phyloP scores from a whole-genome alignment of 2,113 vertebrate species.

The Neogale vison region DNA sequence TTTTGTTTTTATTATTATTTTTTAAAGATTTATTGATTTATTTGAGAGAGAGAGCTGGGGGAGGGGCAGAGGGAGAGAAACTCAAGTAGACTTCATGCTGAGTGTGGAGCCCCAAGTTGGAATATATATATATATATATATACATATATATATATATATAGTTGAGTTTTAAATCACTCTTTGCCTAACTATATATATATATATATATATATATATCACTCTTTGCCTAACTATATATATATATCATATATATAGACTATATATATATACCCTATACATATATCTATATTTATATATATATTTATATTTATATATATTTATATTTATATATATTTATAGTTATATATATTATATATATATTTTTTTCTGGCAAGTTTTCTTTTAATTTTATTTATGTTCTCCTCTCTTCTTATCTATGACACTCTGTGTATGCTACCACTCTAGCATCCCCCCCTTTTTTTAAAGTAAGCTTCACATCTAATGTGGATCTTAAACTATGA shows the following conservation, averaged over 20 bases:
- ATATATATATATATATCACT: not conserved
- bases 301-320: too few species aligned
- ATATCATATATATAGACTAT: not conserved
- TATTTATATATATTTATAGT: too few species aligned
- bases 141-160: not conserved
- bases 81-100: not conserved
- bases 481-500: not conserved
- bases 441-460: not conserved
- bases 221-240: not conserved
- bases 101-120: not conserved
- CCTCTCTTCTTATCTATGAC: not conserved
- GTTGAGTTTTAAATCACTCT: not conserved
- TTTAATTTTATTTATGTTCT: not conserved
- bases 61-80: not conserved
- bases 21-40: not conserved
- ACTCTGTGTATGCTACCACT: not conserved
- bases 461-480: not conserved
- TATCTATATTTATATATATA: not conserved
- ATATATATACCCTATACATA: not conserved
- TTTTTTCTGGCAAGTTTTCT: not conserved
- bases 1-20: not conserved
- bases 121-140: too few species aligned
- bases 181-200: not conserved
- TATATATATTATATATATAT: not conserved
- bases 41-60: not conserved